phyloP scores from a whole-genome alignment of 1,140 invertebrate species.

The Akabosia matsudoensis region DNA sequence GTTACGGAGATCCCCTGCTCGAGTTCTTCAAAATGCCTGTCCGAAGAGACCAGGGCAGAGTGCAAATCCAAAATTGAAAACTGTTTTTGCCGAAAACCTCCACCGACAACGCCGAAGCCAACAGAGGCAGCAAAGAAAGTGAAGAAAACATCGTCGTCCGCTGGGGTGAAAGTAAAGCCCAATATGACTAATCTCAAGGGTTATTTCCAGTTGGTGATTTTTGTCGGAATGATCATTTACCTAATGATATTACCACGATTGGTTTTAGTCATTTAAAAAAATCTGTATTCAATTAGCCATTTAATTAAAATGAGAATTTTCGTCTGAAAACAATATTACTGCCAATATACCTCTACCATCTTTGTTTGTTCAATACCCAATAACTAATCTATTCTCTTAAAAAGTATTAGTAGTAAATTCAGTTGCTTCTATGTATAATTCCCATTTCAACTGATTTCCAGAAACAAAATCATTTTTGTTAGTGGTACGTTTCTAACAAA shows the following conservation, averaged over 20 bases:
- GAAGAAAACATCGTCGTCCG: not conserved
- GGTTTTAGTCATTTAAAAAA: not conserved
- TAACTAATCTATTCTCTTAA: not conserved
- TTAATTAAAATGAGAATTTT: not conserved
- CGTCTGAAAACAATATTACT: not conserved
- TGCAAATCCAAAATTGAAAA: slow-evolving; percentile 16
- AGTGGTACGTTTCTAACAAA: no score
- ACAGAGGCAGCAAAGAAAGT: not conserved
- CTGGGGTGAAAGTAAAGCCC: not conserved
- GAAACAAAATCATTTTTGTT: no score
- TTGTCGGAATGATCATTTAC: not conserved
- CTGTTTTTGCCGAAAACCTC: slow-evolving; percentile 1
- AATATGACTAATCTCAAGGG: not conserved
- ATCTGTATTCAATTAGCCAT: not conserved
- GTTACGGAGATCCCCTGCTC: not conserved
- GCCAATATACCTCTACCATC: not conserved
- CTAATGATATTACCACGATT: not conserved
- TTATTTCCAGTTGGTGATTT: not conserved
- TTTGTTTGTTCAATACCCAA: not conserved
- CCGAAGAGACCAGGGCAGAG: not conserved
- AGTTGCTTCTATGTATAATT: no score
- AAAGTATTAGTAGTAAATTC: not conserved
- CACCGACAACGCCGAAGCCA: not conserved
- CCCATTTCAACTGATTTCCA: no score
- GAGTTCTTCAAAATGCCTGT: not conserved